phyloP scores from a whole-genome alignment of 2,113 vertebrate genomes.

The Nothoprocta perdicaria region DNA sequence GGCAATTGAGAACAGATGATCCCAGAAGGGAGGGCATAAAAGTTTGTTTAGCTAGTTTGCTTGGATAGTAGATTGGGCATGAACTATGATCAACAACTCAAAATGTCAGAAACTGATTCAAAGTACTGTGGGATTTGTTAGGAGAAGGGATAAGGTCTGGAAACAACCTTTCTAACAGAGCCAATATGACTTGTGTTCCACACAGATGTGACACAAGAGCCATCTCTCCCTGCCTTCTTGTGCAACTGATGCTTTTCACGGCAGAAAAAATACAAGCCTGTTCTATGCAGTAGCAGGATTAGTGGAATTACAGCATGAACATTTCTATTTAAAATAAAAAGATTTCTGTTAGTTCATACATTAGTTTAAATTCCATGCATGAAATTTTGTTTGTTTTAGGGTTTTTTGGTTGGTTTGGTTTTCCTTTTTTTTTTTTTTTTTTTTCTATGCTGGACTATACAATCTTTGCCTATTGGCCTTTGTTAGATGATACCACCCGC shows the following conservation, averaged over 20 bases:
- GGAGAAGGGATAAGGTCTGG: neutral
- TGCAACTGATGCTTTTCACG: neutral
- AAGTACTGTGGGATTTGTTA: neutral
- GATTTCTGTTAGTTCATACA: neutral
- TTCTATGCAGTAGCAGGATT: neutral
- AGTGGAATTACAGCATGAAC: neutral
- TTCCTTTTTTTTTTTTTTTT: neutral
- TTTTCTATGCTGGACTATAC: neutral
- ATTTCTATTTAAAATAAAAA: neutral
- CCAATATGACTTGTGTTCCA: neutral
- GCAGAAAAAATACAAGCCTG: neutral
- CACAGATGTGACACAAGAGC: neutral
- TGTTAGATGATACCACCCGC: neutral
- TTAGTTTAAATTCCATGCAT: neutral
- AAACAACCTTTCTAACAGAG: neutral
- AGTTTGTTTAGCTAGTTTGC: neutral
- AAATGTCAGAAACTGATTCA: neutral
- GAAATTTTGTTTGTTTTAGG: neutral
- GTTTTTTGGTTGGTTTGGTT: too few relatives aligned
- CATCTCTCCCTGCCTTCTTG: neutral
- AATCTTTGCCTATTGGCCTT: neutral
- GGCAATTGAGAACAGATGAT: neutral
- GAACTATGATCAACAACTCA: neutral
- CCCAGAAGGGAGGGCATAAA: neutral
- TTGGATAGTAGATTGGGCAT: neutral